Conservation (phyloP, 1,140 invertebrate species). For the Heliconius eleuchia region DNA sequence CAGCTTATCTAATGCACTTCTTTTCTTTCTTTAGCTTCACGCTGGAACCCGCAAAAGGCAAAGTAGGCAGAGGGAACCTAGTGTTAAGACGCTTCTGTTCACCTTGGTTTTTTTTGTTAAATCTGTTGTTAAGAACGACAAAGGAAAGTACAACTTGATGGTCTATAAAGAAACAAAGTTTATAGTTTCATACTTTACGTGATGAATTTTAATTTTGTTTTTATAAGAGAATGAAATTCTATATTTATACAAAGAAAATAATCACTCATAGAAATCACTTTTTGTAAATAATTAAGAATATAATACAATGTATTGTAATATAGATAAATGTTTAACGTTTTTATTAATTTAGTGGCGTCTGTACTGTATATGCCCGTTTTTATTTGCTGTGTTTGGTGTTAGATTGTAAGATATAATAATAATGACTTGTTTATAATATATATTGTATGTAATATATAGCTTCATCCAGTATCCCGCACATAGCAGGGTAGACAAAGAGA, state of each 20-base stretch:
- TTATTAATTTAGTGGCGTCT: conserved; percentile 48
- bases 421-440: background rate
- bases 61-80: no score
- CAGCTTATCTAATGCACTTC: conserved; percentile 42
- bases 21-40: background rate
- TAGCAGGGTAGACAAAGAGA: no score
- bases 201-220: conserved; percentile 41
- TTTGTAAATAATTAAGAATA: conserved; percentile 47
- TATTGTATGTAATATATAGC: no score
- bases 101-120: background rate
- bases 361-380: conserved; percentile 55
- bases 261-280: conserved; percentile 42
- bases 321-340: conserved; percentile 40
- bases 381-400: conserved; percentile 73
- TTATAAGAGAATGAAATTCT: conserved; percentile 47
- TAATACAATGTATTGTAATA: conserved; percentile 33
- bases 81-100: no score
- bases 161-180: conserved; percentile 37
- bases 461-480: no score
- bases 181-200: conserved; percentile 47
- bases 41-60: no score
- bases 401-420: conserved; percentile 30
- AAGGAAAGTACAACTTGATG: conserved; percentile 25
- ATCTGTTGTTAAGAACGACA: conserved; percentile 20
- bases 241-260: conserved; percentile 55